phyloP scores from a whole-genome alignment of 92 coral and sea anemone genomes.

The Parazoanthus darwini region DNA sequence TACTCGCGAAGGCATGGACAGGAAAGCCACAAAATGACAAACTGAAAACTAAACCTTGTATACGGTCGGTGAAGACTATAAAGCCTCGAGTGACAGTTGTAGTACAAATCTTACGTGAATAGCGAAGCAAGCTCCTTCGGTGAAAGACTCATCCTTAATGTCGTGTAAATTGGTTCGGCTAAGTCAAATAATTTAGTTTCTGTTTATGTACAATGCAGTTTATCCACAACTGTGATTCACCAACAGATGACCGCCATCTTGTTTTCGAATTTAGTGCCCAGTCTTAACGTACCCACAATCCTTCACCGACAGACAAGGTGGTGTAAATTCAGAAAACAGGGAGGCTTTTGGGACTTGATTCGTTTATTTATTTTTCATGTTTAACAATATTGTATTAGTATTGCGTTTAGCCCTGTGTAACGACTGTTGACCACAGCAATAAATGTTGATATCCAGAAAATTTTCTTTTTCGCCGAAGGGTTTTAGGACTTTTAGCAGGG shows the following conservation, averaged over 20 bases:
- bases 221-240: not conserved
- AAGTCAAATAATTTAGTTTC: not conserved
- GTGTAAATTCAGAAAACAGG: too few species aligned
- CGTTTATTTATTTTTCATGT: too few species aligned
- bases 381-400: too few species aligned
- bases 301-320: not conserved
- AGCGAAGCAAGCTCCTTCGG: constrained; percentile 11
- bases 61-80: too few species aligned
- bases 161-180: too few species aligned
- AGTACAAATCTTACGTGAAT: not conserved
- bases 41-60: not conserved
- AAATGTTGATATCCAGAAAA: too few species aligned
- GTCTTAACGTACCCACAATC: not conserved
- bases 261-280: not conserved
- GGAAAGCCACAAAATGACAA: not conserved
- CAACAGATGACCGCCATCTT: constrained; percentile 13
- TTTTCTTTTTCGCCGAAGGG: too few species aligned
- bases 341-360: too few species aligned
- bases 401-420: too few species aligned
- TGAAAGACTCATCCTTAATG: not conserved
- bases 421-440: too few species aligned
- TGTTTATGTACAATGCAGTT: not conserved
- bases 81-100: too few species aligned
- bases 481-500: too few species aligned
- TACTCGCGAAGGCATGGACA: not conserved